Evolutionary conservation across 2,113 vertebrate genomes (phyloP).

Genomic region (Dasypus novemcinctus): DNA sequence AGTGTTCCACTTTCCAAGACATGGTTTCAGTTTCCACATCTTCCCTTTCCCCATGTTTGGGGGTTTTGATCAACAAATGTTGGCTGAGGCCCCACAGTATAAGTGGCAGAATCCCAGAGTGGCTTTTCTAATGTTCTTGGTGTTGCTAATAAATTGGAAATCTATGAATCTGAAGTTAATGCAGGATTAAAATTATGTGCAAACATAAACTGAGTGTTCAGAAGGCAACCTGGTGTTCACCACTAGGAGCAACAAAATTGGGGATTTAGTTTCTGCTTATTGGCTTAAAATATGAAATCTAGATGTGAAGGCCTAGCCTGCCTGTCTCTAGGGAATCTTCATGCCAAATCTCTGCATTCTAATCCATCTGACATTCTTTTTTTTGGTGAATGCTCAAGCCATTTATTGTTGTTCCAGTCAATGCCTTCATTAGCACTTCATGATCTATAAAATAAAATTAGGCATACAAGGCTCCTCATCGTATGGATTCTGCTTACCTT

Average conservation of each 20-base stretch:
- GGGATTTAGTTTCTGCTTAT: conserved; percentile 55
- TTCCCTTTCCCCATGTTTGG: background rate
- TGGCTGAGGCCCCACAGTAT: conserved; percentile 8
- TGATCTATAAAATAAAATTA: conserved; percentile 32
- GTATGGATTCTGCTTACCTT: background rate
- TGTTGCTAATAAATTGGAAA: conserved; percentile 67
- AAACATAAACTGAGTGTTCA: conserved; percentile 65
- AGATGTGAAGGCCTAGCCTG: background rate
- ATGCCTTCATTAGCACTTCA: conserved; percentile 42
- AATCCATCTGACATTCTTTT: conserved; percentile 23
- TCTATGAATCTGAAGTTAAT: conserved; percentile 74
- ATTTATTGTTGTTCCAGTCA: background rate
- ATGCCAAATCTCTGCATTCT: conserved; percentile 19
- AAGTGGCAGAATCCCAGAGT: conserved; percentile 34
- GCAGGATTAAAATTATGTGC: conserved; percentile 68
- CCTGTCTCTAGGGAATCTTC: conserved; percentile 12
- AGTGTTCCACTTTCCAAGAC: conserved; percentile 19
- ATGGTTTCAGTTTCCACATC: conserved; percentile 45
- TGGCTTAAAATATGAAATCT: conserved; percentile 56
- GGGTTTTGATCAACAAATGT: conserved; percentile 50
- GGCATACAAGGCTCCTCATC: conserved; percentile 17
- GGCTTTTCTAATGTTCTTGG: conserved; percentile 47
- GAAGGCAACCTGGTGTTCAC: conserved; percentile 64
- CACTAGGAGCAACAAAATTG: conserved; percentile 14
- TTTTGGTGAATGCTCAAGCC: conserved; percentile 19